Base-by-base conservation (phyloP, 2,113 vertebrate species). In the Cynoglossus semilaevis region DNA sequence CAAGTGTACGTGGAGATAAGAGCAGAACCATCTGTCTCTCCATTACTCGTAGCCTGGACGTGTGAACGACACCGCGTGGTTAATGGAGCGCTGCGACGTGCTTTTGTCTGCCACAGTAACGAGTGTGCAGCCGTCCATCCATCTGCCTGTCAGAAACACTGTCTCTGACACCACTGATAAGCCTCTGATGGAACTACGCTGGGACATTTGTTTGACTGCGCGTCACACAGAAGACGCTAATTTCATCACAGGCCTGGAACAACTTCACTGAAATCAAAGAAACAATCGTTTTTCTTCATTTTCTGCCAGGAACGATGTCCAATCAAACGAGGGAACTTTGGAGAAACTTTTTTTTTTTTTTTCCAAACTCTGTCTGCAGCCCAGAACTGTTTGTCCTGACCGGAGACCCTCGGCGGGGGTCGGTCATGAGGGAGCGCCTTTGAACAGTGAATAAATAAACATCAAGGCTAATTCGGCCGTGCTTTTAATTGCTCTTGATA, bases 21-120 rank as follows among this genome's bases (percentile, higher is more conserved):
- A 64, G 67, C 47, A 72, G 34, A 63, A 71, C 76, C 83, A 78
- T 87, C 85, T 81, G 81, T 70, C 69, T 80, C 67, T 72, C 57
- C 53, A 45, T 70, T 68, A 70, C 69, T 67, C 70, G 38, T 64
- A 38, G 74, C 54, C 16, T 9, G 15, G 52, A 64, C 18, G 77
- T 72, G 79, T 64, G 58, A 77, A 71, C 46, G 62, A 52, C 38
- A 59, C 62, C 49, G 74, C 12, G 70, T 47, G 74, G 51, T 81
- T 76, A 80, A 79, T 82, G 75, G 75, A 41, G 65, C 80, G 18
- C 8, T 49, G 50, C 73, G 63, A 77, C 59, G 69, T 67, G 63
- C 50, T 46, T 61, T 44, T 75, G 67, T 77, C 67, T 71, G 74
- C 65, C 66, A 70, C 67, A 79, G 75, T 42, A 70, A 60, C 38